Conservation (phyloP, 2,797 vertebrate species). For the Chrysocyon brachyurus region DNA sequence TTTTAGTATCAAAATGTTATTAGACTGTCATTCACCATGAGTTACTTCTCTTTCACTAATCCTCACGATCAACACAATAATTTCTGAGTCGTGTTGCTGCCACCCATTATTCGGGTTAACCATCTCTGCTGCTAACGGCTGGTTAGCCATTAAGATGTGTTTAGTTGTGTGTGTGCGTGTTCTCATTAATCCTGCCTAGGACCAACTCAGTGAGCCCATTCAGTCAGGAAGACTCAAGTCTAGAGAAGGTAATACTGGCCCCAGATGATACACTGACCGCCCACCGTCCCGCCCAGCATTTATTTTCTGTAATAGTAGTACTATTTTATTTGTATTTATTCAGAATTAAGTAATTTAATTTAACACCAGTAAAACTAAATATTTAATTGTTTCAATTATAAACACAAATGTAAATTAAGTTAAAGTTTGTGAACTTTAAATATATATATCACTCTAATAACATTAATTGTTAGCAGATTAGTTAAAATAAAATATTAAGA, state of each 20-base stretch:
- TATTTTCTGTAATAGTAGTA: not conserved
- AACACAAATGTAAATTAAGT: slow-evolving; percentile 23
- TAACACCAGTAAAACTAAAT: not conserved
- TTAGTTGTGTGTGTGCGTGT: not conserved
- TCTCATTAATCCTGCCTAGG: not conserved
- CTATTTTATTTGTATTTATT: not conserved
- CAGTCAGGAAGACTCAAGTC: not conserved
- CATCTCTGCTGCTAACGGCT: not conserved
- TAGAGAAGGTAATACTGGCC: not conserved
- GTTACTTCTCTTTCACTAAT: not conserved
- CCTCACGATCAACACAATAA: not conserved
- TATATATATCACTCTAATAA: not conserved
- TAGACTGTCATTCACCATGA: not conserved
- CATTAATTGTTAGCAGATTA: not conserved
- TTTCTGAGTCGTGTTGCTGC: not conserved
- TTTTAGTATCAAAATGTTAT: not conserved
- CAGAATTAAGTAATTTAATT: slow-evolving; percentile 46
- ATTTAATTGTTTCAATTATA: slow-evolving; percentile 2
- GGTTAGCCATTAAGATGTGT: not conserved
- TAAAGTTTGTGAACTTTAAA: slow-evolving; percentile 9
- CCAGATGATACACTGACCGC: not conserved
- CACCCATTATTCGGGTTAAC: not conserved
- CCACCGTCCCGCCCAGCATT: not conserved
- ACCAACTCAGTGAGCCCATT: not conserved
- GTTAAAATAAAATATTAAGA: slow-evolving; percentile 26